Percentiles rank a stretch among this genome's conserved stretches.
Conservation (phyloP, 2,888 invertebrate species). For the Silvanus unidentatus region DNA sequence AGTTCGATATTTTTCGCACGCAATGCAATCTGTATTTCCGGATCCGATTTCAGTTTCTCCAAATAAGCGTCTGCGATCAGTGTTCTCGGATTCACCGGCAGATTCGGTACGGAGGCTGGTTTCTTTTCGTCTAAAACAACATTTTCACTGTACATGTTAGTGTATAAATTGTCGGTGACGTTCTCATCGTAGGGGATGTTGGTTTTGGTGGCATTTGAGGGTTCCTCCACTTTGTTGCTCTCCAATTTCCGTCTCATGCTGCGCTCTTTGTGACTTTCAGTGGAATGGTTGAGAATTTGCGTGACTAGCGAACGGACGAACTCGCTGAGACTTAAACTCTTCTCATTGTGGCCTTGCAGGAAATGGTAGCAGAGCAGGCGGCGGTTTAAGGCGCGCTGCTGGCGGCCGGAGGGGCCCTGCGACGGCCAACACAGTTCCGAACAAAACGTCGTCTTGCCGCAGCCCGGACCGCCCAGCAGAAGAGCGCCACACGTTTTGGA, state of each 20-base stretch:
- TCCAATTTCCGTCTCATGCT: conserved; percentile 40
- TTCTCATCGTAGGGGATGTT: conserved; percentile 30
- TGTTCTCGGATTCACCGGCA: conserved; percentile 53
- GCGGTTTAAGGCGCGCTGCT: conserved; percentile 68
- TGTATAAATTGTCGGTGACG: conserved; percentile 34
- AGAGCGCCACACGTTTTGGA: conserved; percentile 85
- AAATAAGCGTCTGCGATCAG: conserved; percentile 73
- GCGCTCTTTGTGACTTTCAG: conserved; percentile 46
- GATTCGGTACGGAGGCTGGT: conserved; percentile 36
- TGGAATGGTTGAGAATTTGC: conserved; percentile 73
- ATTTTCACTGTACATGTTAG: conserved; percentile 36
- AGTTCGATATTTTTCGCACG: conserved; percentile 76
- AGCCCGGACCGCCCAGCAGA: conserved; percentile 82
- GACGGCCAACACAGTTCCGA: conserved; percentile 72
- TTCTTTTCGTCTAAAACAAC: conserved; percentile 30
- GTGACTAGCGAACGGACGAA: conserved; percentile 81
- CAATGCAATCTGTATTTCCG: conserved; percentile 74
- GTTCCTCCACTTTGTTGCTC: conserved; percentile 20
- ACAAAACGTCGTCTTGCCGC: conserved; percentile 89
- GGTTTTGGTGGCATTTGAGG: conserved; percentile 15
- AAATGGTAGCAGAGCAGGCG: conserved; percentile 83
- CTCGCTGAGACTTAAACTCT: conserved; percentile 75
- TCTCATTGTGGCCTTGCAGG: conserved; percentile 78
- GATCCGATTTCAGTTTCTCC: conserved; percentile 69
- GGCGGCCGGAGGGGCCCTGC: conserved; percentile 59